Evolutionary conservation across 2,797 vertebrate genomes (phyloP).

Genomic region (Gobio occitaniae): DNA sequence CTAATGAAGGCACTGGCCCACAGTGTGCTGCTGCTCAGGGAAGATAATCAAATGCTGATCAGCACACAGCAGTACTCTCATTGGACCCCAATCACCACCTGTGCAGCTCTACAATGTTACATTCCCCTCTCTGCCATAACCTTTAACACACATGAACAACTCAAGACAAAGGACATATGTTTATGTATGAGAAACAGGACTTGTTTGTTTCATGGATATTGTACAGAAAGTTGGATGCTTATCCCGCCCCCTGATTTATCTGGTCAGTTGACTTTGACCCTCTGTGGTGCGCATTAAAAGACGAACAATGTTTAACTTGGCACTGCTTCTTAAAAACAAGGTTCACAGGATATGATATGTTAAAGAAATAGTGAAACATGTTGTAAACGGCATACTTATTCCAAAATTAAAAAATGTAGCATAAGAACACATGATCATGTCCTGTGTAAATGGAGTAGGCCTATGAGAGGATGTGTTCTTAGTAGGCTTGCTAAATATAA

Average conservation of each 20-base stretch:
- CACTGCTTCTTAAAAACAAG: background rate
- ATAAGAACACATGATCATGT: background rate
- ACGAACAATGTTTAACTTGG: background rate
- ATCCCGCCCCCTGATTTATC: background rate
- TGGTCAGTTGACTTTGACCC: background rate
- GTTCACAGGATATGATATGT: background rate
- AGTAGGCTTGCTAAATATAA: too few relatives aligned
- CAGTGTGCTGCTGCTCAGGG: constrained; percentile 63
- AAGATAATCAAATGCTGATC: constrained; percentile 76
- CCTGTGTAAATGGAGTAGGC: too few relatives aligned
- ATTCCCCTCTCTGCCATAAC: constrained; percentile 9
- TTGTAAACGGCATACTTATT: background rate
- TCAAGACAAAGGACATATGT: constrained; percentile 6
- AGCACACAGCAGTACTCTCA: constrained; percentile 49
- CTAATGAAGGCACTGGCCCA: constrained; percentile 73
- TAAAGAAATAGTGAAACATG: background rate
- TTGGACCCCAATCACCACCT: constrained; percentile 33
- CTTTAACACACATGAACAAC: constrained; percentile 25
- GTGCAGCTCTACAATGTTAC: constrained; percentile 19
- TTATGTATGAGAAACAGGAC: constrained; percentile 37
- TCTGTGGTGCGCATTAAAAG: background rate
- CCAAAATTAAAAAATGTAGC: background rate
- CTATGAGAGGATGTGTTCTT: too few relatives aligned
- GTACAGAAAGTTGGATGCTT: background rate
- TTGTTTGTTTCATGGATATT: constrained; percentile 54